Evolutionary conservation across 2,888 invertebrate species (phyloP), one percentile per base, ranked within the genome.

Genomic region (Mystacides longicornis): DNA sequence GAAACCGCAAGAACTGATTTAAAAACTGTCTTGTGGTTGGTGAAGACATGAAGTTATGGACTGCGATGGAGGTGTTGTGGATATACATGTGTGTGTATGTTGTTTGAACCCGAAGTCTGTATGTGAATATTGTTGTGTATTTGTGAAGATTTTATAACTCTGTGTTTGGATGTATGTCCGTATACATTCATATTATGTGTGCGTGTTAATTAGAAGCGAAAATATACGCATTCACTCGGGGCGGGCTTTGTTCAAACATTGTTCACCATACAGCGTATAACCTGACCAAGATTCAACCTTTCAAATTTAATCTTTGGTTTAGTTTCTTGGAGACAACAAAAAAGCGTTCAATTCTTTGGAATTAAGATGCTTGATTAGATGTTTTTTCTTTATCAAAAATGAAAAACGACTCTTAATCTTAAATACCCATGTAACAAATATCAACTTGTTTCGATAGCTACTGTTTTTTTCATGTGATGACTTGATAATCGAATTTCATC

Each of bases 161-260:
- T 37, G 16, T 14, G 37, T 37, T 7, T 37, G 37, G 14, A 16
- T 37, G 14, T 37, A 37, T 37, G 37, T 3, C 37, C 16, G 16
- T 37, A 16, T 37, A 37, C 14, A 37, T n/a, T 37, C 14, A 37
- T 37, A 37, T 37, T 37, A 37, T 37, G 14, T 37, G 37, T n/a
- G 37, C 14, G 37, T 33, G 58, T 47, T 58, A 58, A 58, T 50
- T 55, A 58, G 58, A 42, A 53, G 54, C 21, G 54, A 51, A 55
- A 58, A 58, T n/a, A n/a, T 54, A 58, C 53, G 53, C 46, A 42
- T 42, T 48, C 55, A 52, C 55, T 43, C 54, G 49, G 58, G 33
- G 37, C 49, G 54, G 57, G 33, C 56, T 46, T 46, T 56, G 56
- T 43, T 46, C 58, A 56, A 58, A 58, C 58, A 58, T 23, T 37